Evolutionary conservation across 2,113 vertebrate genomes (phyloP).

Genomic region (Bagarius yarrelli): DNA sequence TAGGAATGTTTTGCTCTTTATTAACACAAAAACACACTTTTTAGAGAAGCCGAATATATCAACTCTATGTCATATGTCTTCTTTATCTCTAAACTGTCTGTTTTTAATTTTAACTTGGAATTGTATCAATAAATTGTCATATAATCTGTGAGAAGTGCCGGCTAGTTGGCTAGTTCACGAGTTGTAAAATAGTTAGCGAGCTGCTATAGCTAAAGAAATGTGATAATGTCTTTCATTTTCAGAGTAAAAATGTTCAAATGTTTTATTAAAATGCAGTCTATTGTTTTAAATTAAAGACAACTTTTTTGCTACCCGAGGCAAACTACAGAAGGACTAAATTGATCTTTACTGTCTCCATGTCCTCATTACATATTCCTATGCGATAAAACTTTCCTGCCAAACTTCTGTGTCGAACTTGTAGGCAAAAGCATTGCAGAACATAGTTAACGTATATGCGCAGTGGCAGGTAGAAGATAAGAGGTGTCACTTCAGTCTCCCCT

Average conservation of each 20-base stretch:
- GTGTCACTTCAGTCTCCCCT: constrained; percentile 33
- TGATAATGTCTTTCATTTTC: background rate
- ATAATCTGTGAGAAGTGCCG: background rate
- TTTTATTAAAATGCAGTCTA: background rate
- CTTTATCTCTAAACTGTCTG: too few species aligned
- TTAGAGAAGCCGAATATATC: too few species aligned
- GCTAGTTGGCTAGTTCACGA: background rate
- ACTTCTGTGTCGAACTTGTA: background rate
- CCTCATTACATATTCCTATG: background rate
- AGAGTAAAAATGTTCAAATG: background rate
- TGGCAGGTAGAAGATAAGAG: constrained; percentile 37
- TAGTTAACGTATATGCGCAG: constrained; percentile 30
- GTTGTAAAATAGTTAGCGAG: background rate
- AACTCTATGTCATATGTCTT: too few species aligned
- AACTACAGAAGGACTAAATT: background rate
- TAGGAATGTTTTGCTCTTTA: too few species aligned
- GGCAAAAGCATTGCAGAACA: background rate
- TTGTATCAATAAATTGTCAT: too few species aligned
- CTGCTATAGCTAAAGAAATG: background rate
- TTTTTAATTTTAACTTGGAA: too few species aligned
- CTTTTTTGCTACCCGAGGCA: background rate
- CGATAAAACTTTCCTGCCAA: background rate
- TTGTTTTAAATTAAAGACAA: background rate
- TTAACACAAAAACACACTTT: too few species aligned
- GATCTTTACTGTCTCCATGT: background rate